Evolutionary conservation across 2,113 vertebrate species (phyloP).

Genomic region (Enhydra lutris): DNA sequence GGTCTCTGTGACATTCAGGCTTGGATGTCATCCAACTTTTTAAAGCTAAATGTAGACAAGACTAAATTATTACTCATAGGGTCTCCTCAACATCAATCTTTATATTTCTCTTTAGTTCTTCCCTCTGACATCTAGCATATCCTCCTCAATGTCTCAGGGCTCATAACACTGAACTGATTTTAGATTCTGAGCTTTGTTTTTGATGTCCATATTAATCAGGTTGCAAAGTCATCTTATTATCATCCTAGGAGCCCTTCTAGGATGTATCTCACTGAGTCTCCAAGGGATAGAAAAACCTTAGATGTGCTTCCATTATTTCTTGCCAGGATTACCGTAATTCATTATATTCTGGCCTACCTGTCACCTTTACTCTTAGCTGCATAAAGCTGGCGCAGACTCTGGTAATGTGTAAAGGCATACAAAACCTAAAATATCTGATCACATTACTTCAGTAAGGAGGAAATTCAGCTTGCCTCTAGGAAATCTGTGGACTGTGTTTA

Average conservation of each 20-base stretch:
- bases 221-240: conserved; percentile 74
- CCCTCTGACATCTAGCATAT: conserved; percentile 30
- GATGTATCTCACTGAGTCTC: conserved; percentile 60
- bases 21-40: conserved; percentile 63
- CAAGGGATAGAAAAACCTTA: conserved; percentile 60
- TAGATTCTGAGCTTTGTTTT: conserved; percentile 68
- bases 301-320: conserved; percentile 71
- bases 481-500: conserved; percentile 57
- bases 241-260: conserved; percentile 69
- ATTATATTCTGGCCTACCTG: conserved; percentile 77
- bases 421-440: conserved; percentile 73
- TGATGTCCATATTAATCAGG: conserved; percentile 73
- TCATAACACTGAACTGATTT: conserved; percentile 47
- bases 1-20: not conserved
- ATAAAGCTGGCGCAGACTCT: conserved; percentile 69
- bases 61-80: conserved; percentile 46
- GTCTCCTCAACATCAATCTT: conserved; percentile 36
- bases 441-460: conserved; percentile 67
- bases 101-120: conserved; percentile 60
- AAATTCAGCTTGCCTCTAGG: conserved; percentile 56
- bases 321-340: conserved; percentile 76
- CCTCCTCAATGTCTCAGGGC: conserved; percentile 40
- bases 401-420: conserved; percentile 70
- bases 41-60: conserved; percentile 31
- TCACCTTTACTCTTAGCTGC: conserved; percentile 75